A percentile compares a stretch with the other conserved stretches of the same genome.
Conservation (phyloP, 2,797 vertebrate species). For the Enteromius viviparus region DNA sequence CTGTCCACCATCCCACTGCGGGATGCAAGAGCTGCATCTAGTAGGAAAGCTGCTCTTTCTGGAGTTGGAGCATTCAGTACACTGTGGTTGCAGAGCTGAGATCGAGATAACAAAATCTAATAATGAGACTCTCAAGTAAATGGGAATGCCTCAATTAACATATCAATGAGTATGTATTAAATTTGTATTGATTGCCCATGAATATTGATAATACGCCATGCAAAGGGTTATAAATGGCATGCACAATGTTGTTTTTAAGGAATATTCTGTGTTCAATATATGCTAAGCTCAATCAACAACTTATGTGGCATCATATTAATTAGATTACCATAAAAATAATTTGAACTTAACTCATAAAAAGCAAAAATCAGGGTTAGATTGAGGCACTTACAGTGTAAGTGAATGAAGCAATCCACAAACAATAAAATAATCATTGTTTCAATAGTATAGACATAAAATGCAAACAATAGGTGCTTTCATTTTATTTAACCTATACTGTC, state of each 20-base stretch:
- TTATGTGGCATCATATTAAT: background rate
- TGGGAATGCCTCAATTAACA: conserved; percentile 49
- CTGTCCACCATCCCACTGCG: conserved; percentile 78
- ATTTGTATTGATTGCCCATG: conserved; percentile 44
- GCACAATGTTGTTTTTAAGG: background rate
- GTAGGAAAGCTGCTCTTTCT: conserved; percentile 92
- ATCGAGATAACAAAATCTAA: conserved; percentile 44
- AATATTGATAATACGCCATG: conserved; percentile 37
- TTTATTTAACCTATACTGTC: background rate
- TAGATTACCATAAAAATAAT: background rate
- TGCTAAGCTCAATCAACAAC: background rate
- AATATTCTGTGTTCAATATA: background rate
- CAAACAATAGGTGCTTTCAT: conserved; percentile 1
- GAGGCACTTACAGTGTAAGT: background rate
- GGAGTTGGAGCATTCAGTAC: conserved; percentile 90
- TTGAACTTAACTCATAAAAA: background rate
- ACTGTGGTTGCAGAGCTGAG: conserved; percentile 92
- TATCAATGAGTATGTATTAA: conserved; percentile 40
- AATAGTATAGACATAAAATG: background rate
- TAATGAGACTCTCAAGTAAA: conserved; percentile 36
- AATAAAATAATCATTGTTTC: background rate
- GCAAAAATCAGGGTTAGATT: background rate
- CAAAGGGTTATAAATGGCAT: conserved; percentile 11
- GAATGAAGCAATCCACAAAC: background rate
- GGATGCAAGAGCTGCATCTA: conserved; percentile 90